These are phyloP conservation scores for Mallateleia sp. DNA, from an alignment of 2,888 invertebrate species.

Conservation along the genomic window DNA sequence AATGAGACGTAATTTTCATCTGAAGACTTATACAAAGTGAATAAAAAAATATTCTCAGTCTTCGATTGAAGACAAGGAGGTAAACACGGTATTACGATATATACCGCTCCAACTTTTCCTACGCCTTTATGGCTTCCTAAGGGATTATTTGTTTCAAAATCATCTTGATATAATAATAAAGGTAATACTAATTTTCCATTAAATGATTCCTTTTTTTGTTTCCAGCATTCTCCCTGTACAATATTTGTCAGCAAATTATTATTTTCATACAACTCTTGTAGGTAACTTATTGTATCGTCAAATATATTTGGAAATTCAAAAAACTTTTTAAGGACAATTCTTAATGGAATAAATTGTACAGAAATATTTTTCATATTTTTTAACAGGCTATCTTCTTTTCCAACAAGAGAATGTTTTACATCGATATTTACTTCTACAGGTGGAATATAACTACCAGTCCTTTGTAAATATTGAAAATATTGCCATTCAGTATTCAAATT, in stretches of 20 bases:
- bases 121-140: constrained; percentile 34
- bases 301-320: constrained; percentile 61
- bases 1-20: constrained; percentile 26
- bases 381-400: not conserved
- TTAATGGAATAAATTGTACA: constrained; percentile 62
- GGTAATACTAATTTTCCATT: too few relatives aligned
- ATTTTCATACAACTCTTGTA: constrained; percentile 34
- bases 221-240: constrained; percentile 47
- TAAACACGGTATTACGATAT: constrained; percentile 61
- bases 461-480: constrained; percentile 25
- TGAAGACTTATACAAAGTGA: not conserved
- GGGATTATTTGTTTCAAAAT: constrained; percentile 66
- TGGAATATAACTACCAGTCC: constrained; percentile 11
- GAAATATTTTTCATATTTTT: constrained; percentile 11
- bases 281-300: constrained; percentile 34
- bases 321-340: constrained; percentile 51
- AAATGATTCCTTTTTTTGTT: too few relatives aligned
- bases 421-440: constrained; percentile 12
- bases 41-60: constrained; percentile 61
- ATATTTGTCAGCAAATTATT: constrained; percentile 45
- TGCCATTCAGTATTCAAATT: constrained; percentile 20
- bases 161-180: not conserved
- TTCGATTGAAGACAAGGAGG: constrained; percentile 61
- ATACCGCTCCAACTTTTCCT: constrained; percentile 64
- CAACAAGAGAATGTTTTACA: not conserved